These are phyloP conservation scores for Montipora capricornis DNA, from an alignment of 64 coral and sea anemone genomes.

Conservation along the genomic window DNA sequence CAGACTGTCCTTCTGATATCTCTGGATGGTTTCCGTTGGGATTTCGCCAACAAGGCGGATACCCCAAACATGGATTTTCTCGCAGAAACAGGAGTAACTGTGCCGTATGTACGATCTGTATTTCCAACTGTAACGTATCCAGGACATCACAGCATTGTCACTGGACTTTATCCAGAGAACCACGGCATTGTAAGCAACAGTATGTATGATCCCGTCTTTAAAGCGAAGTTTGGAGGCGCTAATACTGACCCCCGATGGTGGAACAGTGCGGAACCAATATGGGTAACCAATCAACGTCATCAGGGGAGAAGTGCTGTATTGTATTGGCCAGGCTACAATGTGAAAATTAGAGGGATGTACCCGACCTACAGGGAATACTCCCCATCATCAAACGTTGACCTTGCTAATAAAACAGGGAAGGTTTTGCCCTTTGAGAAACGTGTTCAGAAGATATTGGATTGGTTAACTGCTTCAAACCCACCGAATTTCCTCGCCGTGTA, in stretches of 20 bases:
- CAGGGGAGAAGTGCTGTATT: slow-evolving; percentile 81
- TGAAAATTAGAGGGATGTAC: slow-evolving; percentile 66
- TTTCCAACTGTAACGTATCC: slow-evolving; percentile 89
- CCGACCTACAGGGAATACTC: slow-evolving; percentile 47
- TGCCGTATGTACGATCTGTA: slow-evolving; percentile 66
- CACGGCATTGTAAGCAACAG: slow-evolving; percentile 87
- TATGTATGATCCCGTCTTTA: slow-evolving; percentile 89
- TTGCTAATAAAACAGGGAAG: slow-evolving; percentile 48
- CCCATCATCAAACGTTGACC: slow-evolving; percentile 69
- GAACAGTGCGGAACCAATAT: slow-evolving; percentile 82
- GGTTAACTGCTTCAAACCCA: slow-evolving; percentile 66
- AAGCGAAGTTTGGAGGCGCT: slow-evolving; percentile 69
- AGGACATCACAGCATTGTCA: slow-evolving; percentile 86
- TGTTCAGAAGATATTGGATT: slow-evolving; percentile 60
- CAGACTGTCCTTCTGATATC: slow-evolving; percentile 79
- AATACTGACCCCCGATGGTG: slow-evolving; percentile 86
- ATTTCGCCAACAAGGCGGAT: slow-evolving; percentile 67
- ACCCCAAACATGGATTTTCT: slow-evolving; percentile 87
- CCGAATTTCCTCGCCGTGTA: slow-evolving; percentile 90
- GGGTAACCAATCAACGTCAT: slow-evolving; percentile 88
- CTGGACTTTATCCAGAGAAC: slow-evolving; percentile 86
- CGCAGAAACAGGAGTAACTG: slow-evolving; percentile 70
- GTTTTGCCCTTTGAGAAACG: slow-evolving; percentile 64
- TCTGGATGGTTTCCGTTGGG: slow-evolving; percentile 95
- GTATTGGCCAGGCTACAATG: slow-evolving; percentile 89